Evolutionary conservation across 2,888 invertebrate species (phyloP), one percentile per base, ranked within the genome.

Genomic region (Ferrisia virgata): DNA sequence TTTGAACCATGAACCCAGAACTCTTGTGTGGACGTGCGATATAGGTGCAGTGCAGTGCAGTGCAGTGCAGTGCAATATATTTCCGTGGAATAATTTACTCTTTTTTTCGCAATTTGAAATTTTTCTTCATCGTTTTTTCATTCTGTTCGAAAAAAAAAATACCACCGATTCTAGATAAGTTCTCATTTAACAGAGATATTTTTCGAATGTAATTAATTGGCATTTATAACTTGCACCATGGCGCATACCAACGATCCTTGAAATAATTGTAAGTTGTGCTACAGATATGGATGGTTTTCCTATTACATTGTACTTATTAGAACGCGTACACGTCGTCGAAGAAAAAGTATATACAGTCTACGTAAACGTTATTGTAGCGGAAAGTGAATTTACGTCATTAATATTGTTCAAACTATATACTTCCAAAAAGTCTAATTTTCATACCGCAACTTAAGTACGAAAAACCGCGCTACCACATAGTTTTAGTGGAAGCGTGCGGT

Each of bases 351-450:
- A 47, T 15, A 13, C 47, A 58, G 58, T 18, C 58, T 64, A 64
- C 64, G 64, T 64, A 64, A 64, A 64, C 28, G 64, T 64, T 28
- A 28, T 64, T 64, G 28, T 64, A 31, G 64, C 64, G 31, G 64
- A 64, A 64, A 64, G 64, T 64, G 28, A 64, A 64, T 64, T 64
- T 64, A 76, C 72, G 72, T 76, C 72, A 76, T 76, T 76, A 76
- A 76, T 76, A 76, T 76, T 36, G 72, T 76, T 76, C 72, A 76
- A 76, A 76, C 36, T 76, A 36, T n/a, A n/a, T 36, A 76, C 72
- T 76, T 76, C 72, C 36, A 76, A 64, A 76, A 76, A 76, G 72
- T 76, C 72, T 36, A 76, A 76, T 76, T 76, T 76, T 64, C 64
- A 64, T 64, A 64, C 64, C 64, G 64, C 64, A 64, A 64, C 64